Percentiles rank a stretch among this genome's conserved stretches.
Evolutionary conservation across 2,113 vertebrate genomes (phyloP).

Genomic region (Mellivora capensis): DNA sequence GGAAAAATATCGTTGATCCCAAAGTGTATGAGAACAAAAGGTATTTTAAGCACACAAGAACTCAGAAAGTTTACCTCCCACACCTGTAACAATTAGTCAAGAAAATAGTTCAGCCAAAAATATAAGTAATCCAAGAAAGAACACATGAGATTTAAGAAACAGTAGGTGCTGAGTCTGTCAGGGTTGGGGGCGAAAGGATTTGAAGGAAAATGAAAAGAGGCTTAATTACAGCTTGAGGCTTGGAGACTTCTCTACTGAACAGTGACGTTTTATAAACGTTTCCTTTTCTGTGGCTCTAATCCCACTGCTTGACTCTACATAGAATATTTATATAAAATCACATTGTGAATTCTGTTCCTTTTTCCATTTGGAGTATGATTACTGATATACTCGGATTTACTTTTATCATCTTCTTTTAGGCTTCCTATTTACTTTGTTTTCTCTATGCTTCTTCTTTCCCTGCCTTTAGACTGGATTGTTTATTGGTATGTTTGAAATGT

Average conservation of each 20-base stretch:
- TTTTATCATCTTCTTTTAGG: slow-evolving; percentile 22
- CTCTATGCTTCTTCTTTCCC: neutral
- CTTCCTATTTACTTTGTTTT: slow-evolving; percentile 32
- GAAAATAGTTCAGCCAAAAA: slow-evolving; percentile 53
- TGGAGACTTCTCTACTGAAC: neutral
- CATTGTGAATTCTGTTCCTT: slow-evolving; percentile 4
- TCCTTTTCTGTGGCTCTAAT: slow-evolving; percentile 8
- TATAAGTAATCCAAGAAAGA: slow-evolving; percentile 34
- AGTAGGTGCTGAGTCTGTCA: neutral
- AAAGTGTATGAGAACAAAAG: slow-evolving; percentile 30
- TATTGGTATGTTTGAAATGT: slow-evolving; percentile 7
- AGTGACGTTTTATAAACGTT: neutral
- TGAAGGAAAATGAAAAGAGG: slow-evolving; percentile 31
- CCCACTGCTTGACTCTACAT: neutral
- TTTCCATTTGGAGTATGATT: slow-evolving; percentile 26
- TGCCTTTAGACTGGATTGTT: neutral
- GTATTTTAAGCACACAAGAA: slow-evolving; percentile 47
- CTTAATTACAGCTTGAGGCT: neutral
- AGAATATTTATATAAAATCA: slow-evolving; percentile 37
- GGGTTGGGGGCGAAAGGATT: neutral
- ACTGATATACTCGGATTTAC: neutral
- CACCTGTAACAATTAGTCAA: slow-evolving; percentile 34
- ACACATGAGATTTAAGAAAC: slow-evolving; percentile 9
- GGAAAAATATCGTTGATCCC: slow-evolving; percentile 27
- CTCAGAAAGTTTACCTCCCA: slow-evolving; percentile 21